Conservation (phyloP, 2,113 vertebrate species). For the Zapornia atra region DNA sequence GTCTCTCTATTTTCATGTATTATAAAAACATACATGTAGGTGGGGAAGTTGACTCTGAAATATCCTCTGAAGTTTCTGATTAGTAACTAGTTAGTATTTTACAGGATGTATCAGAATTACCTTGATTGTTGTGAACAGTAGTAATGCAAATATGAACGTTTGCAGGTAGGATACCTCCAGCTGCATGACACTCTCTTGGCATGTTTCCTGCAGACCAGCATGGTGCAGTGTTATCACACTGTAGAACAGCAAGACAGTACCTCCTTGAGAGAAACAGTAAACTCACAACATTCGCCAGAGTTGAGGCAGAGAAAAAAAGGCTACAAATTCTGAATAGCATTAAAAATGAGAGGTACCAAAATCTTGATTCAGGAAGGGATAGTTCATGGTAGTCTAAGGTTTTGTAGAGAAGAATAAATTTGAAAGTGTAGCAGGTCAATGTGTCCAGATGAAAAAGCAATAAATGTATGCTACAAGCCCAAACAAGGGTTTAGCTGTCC, state of each 20-base stretch:
- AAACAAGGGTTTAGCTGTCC: background rate
- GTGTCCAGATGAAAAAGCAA: background rate
- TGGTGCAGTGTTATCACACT: background rate
- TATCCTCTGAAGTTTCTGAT: background rate
- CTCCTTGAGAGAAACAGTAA: background rate
- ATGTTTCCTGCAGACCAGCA: background rate
- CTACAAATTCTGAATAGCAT: background rate
- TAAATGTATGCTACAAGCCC: background rate
- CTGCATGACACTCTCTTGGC: background rate
- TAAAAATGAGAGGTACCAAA: background rate
- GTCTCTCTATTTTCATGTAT: background rate
- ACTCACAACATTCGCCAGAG: background rate
- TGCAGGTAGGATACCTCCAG: background rate
- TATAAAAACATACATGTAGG: background rate
- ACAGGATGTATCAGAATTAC: background rate
- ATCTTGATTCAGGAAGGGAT: background rate
- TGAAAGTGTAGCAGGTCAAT: background rate
- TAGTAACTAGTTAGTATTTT: background rate
- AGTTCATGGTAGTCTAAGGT: background rate
- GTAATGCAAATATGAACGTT: background rate
- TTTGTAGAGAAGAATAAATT: background rate
- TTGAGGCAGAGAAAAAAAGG: background rate
- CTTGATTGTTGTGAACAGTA: background rate
- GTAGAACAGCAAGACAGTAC: rapidly evolving
- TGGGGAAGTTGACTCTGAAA: background rate